A percentile compares a stretch with the other conserved stretches of the same genome.
phyloP scores from a whole-genome alignment of 2,797 vertebrate genomes.

The Labroides dimidiatus region DNA sequence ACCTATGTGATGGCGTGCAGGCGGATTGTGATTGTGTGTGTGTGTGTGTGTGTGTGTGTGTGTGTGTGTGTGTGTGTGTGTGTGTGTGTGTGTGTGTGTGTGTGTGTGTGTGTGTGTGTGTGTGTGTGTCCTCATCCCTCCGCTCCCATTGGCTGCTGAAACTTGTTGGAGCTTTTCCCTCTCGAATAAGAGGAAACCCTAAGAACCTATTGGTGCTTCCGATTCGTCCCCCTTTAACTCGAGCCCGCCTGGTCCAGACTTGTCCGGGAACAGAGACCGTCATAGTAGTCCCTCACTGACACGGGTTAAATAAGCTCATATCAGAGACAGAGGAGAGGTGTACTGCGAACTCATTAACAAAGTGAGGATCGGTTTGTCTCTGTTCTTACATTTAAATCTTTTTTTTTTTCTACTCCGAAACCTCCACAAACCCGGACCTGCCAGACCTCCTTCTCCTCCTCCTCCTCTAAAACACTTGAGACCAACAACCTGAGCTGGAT shows the following conservation, averaged over 20 bases:
- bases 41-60: constrained; percentile 2
- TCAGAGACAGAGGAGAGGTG: constrained; percentile 1
- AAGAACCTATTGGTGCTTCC: constrained; percentile 85
- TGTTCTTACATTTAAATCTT: constrained; percentile 6
- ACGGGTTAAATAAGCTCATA: constrained; percentile 37
- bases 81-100: not conserved
- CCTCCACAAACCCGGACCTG: constrained; percentile 14
- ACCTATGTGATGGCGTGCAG: not conserved
- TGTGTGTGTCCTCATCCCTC: constrained; percentile 5
- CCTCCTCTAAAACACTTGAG: constrained; percentile 28
- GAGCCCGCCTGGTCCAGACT: constrained; percentile 76
- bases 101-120: constrained; percentile 10
- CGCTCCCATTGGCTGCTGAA: constrained; percentile 81
- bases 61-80: constrained; percentile 2
- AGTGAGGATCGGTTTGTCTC: constrained; percentile 6
- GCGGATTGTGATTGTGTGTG: constrained; percentile 1
- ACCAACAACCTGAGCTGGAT: constrained; percentile 47
- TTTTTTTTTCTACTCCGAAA: constrained; percentile 3
- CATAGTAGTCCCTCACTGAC: constrained; percentile 15
- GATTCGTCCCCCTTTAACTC: constrained; percentile 57
- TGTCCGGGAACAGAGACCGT: constrained; percentile 42
- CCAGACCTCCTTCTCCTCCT: constrained; percentile 18
- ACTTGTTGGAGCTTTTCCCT: constrained; percentile 77
- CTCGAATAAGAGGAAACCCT: constrained; percentile 85
- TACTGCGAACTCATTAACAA: constrained; percentile 10